A percentile compares a stretch with the other conserved stretches of the same genome.
Conservation (phyloP, 1,140 invertebrate genomes). For the Lutraria rhynchaena region DNA sequence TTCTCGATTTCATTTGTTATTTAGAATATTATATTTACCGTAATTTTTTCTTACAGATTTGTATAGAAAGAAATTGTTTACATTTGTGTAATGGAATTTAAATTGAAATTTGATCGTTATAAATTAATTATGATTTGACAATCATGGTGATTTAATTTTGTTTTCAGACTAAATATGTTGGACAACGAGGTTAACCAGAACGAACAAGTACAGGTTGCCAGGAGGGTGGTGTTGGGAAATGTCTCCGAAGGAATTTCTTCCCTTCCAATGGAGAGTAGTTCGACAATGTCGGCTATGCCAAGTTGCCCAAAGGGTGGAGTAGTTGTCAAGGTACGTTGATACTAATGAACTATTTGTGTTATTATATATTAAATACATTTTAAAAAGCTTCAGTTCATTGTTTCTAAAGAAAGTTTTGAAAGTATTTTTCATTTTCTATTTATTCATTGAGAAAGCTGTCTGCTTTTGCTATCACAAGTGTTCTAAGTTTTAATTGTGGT, state of each 20-base stretch:
- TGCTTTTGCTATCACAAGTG: too few species aligned
- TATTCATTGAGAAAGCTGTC: too few species aligned
- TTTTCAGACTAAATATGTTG: constrained; percentile 43
- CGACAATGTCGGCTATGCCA: constrained; percentile 40
- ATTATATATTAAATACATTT: not conserved
- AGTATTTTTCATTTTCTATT: not conserved
- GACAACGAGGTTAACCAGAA: constrained; percentile 59
- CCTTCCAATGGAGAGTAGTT: constrained; percentile 48
- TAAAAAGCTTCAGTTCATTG: not conserved
- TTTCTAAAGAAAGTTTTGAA: not conserved
- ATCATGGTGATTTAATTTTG: too few species aligned
- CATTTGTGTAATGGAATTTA: too few species aligned
- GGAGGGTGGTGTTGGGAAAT: constrained; percentile 23
- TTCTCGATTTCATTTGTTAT: not conserved
- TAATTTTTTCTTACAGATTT: too few species aligned
- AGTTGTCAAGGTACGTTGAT: constrained; percentile 47
- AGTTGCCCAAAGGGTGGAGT: constrained; percentile 48
- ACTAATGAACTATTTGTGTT: too few species aligned
- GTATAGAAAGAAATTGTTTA: too few species aligned
- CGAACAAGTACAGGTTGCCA: constrained; percentile 39
- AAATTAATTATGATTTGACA: not conserved
- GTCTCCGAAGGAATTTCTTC: constrained; percentile 53
- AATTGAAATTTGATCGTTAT: too few species aligned
- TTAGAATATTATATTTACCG: not conserved
- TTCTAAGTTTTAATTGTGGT: too few species aligned